Base-by-base conservation (phyloP, 2,113 vertebrate species). In the Neotoma lepida region DNA sequence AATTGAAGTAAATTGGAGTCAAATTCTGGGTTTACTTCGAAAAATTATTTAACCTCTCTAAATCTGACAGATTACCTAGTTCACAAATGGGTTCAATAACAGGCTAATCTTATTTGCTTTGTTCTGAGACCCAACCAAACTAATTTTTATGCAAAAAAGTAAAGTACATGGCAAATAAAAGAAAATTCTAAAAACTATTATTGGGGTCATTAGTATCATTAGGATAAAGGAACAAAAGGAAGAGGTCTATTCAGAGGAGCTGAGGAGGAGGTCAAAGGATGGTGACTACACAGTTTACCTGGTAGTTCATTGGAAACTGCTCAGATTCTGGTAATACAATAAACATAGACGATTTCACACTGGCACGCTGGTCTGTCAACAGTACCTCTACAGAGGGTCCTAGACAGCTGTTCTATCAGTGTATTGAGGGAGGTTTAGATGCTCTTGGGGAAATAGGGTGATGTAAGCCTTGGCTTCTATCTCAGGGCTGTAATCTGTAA, bases 1-100 rank as follows among this genome's bases (percentile, higher is more conserved):
- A 39, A 68, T 74, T 51, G 89, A 95, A 33, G n/a, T 4, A 63
- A n/a, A 70, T 33, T 64, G 54, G 30, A 87, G 90, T 89, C 14
- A 58, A 70, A 88, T 86, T 92, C 28, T 61, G 70, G 22, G 3
- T 88, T 68, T 90, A 70, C 24, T n/a, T 86, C 30, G 41, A 92
- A 88, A 96, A 93, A 90, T 41, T 91, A 80, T 20, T 92, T 61
- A 86, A 61, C 39, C 9, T 84, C 41, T 94, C 20, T 77, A 93
- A 85, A 26, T 22, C 63, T 88, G 28, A 73, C 20, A 78, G 63
- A 85, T n/a, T 70, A 80, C 15, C 41, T 14, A n/a, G 73, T 56
- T 88, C 24, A 88, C 51, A 85, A 70, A 88, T 85, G 24, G 7
- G 80, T 80, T 95, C 54, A 66, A 41, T 24, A 70, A 68, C 17